These are phyloP conservation scores for Catharus ustulatus DNA, from an alignment of 2,797 vertebrate species.

Conservation along the genomic window DNA sequence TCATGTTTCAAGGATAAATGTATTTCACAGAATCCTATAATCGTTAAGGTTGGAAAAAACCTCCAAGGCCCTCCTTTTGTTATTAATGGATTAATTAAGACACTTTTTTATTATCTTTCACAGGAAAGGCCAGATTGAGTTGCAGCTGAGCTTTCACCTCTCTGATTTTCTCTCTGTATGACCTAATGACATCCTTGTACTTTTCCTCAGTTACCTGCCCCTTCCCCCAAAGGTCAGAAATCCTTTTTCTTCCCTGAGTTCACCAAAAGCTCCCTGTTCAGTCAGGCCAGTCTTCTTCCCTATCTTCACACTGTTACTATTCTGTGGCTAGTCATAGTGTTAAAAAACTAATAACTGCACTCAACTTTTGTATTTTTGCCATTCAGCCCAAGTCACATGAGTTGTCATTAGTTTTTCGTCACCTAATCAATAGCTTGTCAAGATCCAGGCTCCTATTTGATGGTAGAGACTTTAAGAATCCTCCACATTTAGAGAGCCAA, in stretches of 20 bases:
- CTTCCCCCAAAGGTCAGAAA: neutral
- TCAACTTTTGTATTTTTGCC: neutral
- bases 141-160: neutral
- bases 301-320: neutral
- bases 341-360: constrained; percentile 7
- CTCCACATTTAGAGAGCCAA: neutral
- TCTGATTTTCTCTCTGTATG: neutral
- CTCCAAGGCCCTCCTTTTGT: neutral
- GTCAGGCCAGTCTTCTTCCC: neutral
- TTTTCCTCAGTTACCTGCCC: neutral
- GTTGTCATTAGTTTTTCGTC: neutral
- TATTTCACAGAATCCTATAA: neutral
- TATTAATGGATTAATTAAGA: neutral
- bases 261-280: neutral
- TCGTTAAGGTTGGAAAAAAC: neutral
- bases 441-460: neutral
- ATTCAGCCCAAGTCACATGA: neutral
- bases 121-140: neutral
- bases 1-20: neutral
- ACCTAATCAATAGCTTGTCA: neutral
- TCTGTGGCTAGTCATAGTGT: neutral
- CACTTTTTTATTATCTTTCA: neutral
- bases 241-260: neutral
- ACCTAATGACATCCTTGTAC: neutral
- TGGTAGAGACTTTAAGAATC: neutral